Conservation (phyloP, 1,140 invertebrate species). For the Conus betulinus region DNA sequence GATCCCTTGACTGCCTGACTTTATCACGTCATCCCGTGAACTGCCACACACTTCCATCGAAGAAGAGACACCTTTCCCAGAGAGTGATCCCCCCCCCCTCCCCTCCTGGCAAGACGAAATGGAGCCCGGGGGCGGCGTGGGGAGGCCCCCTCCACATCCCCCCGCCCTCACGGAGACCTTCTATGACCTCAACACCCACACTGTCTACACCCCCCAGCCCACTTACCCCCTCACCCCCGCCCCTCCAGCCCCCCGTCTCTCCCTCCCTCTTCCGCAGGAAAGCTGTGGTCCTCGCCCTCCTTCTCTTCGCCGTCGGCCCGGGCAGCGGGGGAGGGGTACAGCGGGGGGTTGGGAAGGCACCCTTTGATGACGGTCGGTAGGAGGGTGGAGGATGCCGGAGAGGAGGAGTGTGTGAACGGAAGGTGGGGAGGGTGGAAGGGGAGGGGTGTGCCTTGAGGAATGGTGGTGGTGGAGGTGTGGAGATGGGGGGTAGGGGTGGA, state of each 20-base stretch:
- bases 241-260: background rate
- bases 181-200: slow-evolving; percentile 29
- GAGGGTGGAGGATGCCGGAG: background rate
- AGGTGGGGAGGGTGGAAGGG: background rate
- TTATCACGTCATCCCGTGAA: too few relatives aligned
- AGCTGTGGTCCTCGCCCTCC: background rate
- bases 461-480: slow-evolving; percentile 3
- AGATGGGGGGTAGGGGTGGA: background rate
- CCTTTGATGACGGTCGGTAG: background rate
- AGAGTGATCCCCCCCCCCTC: too few relatives aligned
- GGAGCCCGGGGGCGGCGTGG: background rate
- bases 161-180: slow-evolving; percentile 22
- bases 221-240: slow-evolving; percentile 2
- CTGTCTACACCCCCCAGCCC: slow-evolving; percentile 20
- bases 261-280: background rate
- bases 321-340: background rate
- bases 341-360: background rate
- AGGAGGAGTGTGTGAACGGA: background rate
- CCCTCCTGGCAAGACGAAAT: background rate
- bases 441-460: background rate
- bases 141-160: slow-evolving; percentile 20
- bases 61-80: too few relatives aligned
- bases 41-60: too few relatives aligned
- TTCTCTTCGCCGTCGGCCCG: background rate
- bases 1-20: too few relatives aligned